Evolutionary conservation across 2,113 vertebrate genomes (phyloP).

Genomic region (Uropsilus gracilis): DNA sequence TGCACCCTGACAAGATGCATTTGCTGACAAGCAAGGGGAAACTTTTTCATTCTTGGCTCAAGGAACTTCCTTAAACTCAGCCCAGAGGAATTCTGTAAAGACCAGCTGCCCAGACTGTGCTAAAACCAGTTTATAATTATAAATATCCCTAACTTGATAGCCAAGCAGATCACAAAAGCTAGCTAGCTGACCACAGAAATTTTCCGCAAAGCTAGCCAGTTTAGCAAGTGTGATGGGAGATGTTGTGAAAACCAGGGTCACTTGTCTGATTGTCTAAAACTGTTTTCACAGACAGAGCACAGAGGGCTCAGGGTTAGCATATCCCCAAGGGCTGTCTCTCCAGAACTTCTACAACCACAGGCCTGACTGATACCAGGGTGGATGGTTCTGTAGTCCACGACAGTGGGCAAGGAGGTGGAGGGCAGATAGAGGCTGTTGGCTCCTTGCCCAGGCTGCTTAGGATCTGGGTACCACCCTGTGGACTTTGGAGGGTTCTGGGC

Average conservation of each 20-base stretch:
- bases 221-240: not conserved
- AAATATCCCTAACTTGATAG: slow-evolving; percentile 40
- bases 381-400: not conserved
- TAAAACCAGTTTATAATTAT: slow-evolving; percentile 56
- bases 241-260: not conserved
- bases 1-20: not conserved
- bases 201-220: slow-evolving; percentile 36
- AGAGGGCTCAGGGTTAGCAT: not conserved
- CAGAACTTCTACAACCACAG: not conserved
- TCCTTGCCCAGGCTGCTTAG: too few species aligned
- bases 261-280: not conserved
- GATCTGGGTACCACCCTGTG: too few species aligned
- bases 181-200: slow-evolving; percentile 16
- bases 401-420: not conserved
- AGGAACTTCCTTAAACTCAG: slow-evolving; percentile 49
- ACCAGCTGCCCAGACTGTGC: slow-evolving; percentile 33
- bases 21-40: slow-evolving; percentile 14
- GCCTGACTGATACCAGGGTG: not conserved
- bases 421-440: too few species aligned
- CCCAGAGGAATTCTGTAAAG: slow-evolving; percentile 52
- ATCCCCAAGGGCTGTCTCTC: not conserved
- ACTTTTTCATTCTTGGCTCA: slow-evolving; percentile 51
- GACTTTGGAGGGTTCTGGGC: too few species aligned
- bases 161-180: slow-evolving; percentile 51
- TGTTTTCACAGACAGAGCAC: not conserved